Evolutionary conservation across 2,888 invertebrate genomes (phyloP), one percentile per base, ranked within the genome.

Genomic region (Brachyptera risi): DNA sequence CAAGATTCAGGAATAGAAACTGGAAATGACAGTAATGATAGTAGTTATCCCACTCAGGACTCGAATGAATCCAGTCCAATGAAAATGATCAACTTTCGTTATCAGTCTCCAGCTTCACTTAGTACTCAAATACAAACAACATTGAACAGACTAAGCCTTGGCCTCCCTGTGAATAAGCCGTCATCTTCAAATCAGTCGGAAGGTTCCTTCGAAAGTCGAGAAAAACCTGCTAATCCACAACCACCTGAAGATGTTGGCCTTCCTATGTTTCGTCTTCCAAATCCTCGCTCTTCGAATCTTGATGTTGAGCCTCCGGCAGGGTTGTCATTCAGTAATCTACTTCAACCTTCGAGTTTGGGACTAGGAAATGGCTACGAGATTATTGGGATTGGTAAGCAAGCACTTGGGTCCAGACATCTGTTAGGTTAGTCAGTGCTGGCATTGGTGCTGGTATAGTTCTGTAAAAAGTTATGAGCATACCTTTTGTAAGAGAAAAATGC

Each of bases 1-100:
- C 78, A 81, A 65, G 87, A 87, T 77, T 86, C 87, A 38, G 88
- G 87, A 58, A 85, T 87, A 42, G 87, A 87, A 69, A 86, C 86
- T 51, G 86, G 85, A 66, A 86, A 85, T 72, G 86, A 86, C 74
- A 85, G 85, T 69, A 85, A 85, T 72, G 86, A 86, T 73, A 83
- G 75, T 21, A 54, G 54, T n/a, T 54, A 54, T 21, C 54, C 54
- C 1, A 11, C 54, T 23, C 54, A 54, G n/a, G 54, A 54, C 11
- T 17, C 35, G 37, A 54, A 54, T 31, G 54, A 54, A 17, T 17
- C 37, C n/a, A 54, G 35, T 23, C 54, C 31, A 37, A 31, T 35
- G 13, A 54, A 54, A 54, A 37, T 54, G 38, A 21, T 35, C 3
- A 54, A 54, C 17, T 47, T 47, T 47, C 23, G 21, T 13, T 47